A percentile compares a stretch with the other conserved stretches of the same genome.
Conservation (phyloP, 2,797 vertebrate genomes). For the Sitta carolinensis region DNA sequence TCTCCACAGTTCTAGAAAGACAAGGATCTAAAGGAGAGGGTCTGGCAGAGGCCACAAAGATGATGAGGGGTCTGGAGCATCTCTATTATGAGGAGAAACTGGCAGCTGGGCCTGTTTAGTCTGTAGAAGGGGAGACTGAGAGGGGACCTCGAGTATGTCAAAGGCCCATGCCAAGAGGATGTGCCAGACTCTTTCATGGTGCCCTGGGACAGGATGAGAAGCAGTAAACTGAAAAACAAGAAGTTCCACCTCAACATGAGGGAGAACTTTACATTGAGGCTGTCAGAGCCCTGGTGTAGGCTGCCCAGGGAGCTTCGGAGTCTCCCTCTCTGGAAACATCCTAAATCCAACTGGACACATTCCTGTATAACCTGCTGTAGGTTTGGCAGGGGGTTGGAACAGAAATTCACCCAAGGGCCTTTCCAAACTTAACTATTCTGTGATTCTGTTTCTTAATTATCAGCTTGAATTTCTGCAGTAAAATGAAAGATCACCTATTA, state of each 20-base stretch:
- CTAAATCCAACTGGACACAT: not conserved
- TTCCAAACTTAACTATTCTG: not conserved
- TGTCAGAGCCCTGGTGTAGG: not conserved
- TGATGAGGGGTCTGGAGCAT: not conserved
- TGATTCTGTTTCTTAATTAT: not conserved
- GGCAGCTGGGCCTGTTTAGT: not conserved
- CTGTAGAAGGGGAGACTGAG: not conserved
- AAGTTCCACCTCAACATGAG: not conserved
- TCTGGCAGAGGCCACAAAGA: not conserved
- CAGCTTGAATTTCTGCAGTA: not conserved
- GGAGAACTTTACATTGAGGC: not conserved
- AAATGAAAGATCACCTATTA: not conserved
- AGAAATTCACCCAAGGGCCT: too few species aligned
- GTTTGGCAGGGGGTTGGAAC: not conserved
- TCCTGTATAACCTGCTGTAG: not conserved
- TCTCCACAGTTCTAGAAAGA: not conserved
- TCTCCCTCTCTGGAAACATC: not conserved
- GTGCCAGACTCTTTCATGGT: not conserved
- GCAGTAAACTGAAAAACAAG: not conserved
- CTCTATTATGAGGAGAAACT: rapidly evolving
- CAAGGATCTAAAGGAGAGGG: not conserved
- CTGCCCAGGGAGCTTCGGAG: not conserved
- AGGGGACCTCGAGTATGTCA: not conserved
- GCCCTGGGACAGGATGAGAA: not conserved
- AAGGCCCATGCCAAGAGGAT: not conserved